Evolutionary conservation across 2,797 vertebrate species (phyloP), one percentile per base, ranked within the genome.

Genomic region (Octomys mimax): DNA sequence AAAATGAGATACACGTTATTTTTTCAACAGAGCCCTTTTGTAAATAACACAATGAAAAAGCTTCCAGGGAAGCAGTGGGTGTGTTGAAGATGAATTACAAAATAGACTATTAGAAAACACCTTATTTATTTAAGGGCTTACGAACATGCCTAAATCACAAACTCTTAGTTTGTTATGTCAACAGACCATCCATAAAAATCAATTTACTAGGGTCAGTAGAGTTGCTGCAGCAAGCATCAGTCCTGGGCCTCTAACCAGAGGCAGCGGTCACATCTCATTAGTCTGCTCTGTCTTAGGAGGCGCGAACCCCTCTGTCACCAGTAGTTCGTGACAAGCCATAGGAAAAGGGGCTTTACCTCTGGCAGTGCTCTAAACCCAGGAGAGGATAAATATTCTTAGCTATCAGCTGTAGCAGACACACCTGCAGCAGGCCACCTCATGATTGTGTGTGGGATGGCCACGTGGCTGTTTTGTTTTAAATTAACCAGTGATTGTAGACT

Each of bases 211-310:
- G 54, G 77, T 96, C 92, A 82, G 3, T 59, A n/a, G 77, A 78
- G 33, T 75, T 42, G 26, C n/a, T 68, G 68, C 52, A 26, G 84
- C 33, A 80, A 71, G 98, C 94, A 96, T 96, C 95, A 97, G 92
- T 54, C 70, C 75, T 86, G 91, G 66, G 95, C 95, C 93, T 98
- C 96, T 97, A 96, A 98, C 87, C 95, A 96, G 94, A 96, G 89
- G 97, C 92, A 84, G 89, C 88, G 31, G 0, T n/a, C 93, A 97
- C 97, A 97, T 97, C 97, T 97, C 92, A 97, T 98, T 97, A 98
- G 96, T 97, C 24, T 21, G 1, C 61, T 97, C 94, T 97, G 94
- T 89, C 95, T 91, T 87, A 62, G 73, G 13, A 94, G 31, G 59
- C 73, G 36, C 7, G 94, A 96, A 84, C 95, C 88, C 22, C 57